These are phyloP conservation scores for Ceramica pisi DNA, from an alignment of 2,888 invertebrate genomes.

Conservation along the genomic window DNA sequence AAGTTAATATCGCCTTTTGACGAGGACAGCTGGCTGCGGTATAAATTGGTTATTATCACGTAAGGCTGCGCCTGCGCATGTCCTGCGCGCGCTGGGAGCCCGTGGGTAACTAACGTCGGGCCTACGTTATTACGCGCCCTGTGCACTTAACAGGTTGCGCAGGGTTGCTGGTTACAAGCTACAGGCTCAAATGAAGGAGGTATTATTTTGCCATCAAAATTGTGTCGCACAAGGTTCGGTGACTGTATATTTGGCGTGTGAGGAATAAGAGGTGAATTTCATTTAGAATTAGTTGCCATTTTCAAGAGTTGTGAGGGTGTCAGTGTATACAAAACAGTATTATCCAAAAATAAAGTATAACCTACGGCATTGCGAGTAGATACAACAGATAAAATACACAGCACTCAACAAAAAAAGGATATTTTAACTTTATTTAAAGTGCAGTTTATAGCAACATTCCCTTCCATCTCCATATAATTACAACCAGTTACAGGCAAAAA, in stretches of 20 bases:
- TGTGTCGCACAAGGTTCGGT: not conserved
- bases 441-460: slow-evolving; percentile 52
- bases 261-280: too few relatives aligned
- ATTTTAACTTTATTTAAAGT: slow-evolving; percentile 52
- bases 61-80: slow-evolving; percentile 64
- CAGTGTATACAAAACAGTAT: not conserved
- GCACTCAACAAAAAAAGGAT: slow-evolving; percentile 8
- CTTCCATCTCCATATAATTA: slow-evolving; percentile 63
- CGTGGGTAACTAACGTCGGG: slow-evolving; percentile 74
- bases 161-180: slow-evolving; percentile 54
- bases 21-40: slow-evolving; percentile 60
- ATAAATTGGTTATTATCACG: slow-evolving; percentile 70
- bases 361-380: not conserved
- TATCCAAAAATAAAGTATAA: not conserved
- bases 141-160: slow-evolving; percentile 65
- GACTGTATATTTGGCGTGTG: not conserved
- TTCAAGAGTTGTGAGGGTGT: not conserved
- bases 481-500: slow-evolving; percentile 63
- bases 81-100: slow-evolving; percentile 60
- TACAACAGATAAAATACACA: slow-evolving; percentile 12
- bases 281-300: too few relatives aligned
- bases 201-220: not conserved
- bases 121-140: slow-evolving; percentile 77
- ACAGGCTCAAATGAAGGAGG: not conserved
- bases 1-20: slow-evolving; percentile 50